phyloP scores from a whole-genome alignment of 1,140 invertebrate genomes.

The Chionoecetes opilio region DNA sequence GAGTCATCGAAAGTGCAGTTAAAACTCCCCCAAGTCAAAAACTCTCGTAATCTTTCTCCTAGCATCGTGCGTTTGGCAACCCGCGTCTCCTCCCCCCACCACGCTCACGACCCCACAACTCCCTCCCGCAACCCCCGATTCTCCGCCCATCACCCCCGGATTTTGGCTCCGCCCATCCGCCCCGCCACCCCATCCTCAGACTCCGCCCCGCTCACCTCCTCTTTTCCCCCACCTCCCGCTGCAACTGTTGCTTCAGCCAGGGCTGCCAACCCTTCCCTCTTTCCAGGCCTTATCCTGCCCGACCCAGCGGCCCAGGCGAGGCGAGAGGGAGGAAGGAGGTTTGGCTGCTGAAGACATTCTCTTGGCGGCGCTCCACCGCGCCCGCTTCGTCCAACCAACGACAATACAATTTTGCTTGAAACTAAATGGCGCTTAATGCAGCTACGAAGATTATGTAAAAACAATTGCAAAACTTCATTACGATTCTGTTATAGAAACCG shows the following conservation, averaged over 20 bases:
- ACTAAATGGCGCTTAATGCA: background rate
- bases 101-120: conserved; percentile 35
- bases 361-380: background rate
- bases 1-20: conserved; percentile 81
- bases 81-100: conserved; percentile 37
- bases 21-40: conserved; percentile 80
- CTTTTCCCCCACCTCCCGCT: conserved; percentile 67
- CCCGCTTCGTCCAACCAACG: background rate
- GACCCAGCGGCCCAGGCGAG: background rate
- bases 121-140: conserved; percentile 64
- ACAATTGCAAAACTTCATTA: background rate
- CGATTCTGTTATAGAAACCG: background rate
- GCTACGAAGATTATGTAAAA: background rate
- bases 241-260: conserved; percentile 77
- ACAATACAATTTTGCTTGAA: background rate
- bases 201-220: conserved; percentile 34
- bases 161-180: background rate
- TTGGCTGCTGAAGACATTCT: background rate
- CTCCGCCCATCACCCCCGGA: conserved; percentile 32
- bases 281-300: conserved; percentile 32
- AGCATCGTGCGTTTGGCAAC: conserved; percentile 74
- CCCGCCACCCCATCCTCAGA: conserved; percentile 40
- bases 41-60: conserved; percentile 76
- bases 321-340: background rate
- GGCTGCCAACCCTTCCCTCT: conserved; percentile 67